These are phyloP conservation scores for Drosophila nikananu DNA, from an alignment of 1,140 invertebrate genomes.

Conservation along the genomic window DNA sequence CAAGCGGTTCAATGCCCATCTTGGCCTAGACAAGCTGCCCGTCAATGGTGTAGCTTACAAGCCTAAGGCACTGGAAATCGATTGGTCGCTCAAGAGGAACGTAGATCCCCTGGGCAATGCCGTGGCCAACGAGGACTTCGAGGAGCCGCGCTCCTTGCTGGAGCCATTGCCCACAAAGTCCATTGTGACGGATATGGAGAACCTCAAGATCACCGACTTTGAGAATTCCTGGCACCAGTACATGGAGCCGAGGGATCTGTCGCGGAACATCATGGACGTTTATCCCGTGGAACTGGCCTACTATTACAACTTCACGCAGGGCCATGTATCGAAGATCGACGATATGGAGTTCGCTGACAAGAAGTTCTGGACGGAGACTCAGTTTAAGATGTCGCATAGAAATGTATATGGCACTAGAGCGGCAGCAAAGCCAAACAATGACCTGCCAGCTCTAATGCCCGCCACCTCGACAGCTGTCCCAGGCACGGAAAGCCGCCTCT, in stretches of 20 bases:
- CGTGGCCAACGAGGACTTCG: conserved; percentile 30
- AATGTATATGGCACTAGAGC: conserved; percentile 35
- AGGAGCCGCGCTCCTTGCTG: conserved; percentile 53
- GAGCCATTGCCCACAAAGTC: conserved; percentile 58
- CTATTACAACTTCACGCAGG: conserved; percentile 85
- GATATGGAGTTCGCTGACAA: conserved; percentile 54
- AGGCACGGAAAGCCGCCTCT: background rate
- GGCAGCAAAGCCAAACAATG: background rate
- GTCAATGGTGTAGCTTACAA: conserved; percentile 48
- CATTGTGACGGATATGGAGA: conserved; percentile 31
- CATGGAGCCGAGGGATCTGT: conserved; percentile 89
- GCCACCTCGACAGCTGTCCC: background rate
- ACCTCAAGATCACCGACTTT: conserved; percentile 52
- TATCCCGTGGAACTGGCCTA: conserved; percentile 89
- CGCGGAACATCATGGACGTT: conserved; percentile 87
- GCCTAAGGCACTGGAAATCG: conserved; percentile 64
- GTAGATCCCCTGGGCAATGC: conserved; percentile 72
- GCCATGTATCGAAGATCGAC: conserved; percentile 29
- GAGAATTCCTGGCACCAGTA: conserved; percentile 86
- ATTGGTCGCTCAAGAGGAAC: conserved; percentile 67
- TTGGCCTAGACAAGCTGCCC: conserved; percentile 49
- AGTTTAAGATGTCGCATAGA: conserved; percentile 63
- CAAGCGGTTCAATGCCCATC: conserved; percentile 56
- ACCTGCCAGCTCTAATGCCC: conserved; percentile 41
- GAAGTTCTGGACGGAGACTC: conserved; percentile 48